Evolutionary conservation across 2,113 vertebrate species (phyloP), one percentile per base, ranked within the genome.

Genomic region (Salvelinus sp.): DNA sequence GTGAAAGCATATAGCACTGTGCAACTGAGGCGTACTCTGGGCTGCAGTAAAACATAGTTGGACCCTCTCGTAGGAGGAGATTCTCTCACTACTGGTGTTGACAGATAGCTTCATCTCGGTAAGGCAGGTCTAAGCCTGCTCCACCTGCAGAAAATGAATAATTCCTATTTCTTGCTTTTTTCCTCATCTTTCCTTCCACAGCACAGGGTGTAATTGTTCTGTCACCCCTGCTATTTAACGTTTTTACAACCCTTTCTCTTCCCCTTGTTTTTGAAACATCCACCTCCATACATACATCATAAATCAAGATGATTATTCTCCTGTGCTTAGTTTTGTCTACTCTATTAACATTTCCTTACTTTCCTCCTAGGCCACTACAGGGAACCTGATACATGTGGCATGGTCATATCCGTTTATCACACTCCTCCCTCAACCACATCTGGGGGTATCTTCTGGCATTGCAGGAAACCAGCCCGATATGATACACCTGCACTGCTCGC

Each of bases 41-140:
- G 63, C 75, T 68, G 68, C 77, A 77, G 64, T 73, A 16, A 14
- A 14, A 16, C 18, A 54, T 18, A 14, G 84, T 82, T 88, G 82
- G 74, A 58, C 25, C 73, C 27, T 66, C 90, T 90, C 81, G 85
- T 82, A 84, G 80, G 75, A 84, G 86, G 66, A 12, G 50, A 62
- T 62, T 62, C 58, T 54, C 62, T 73, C 76, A 82, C 30, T 68
- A 65, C n/a, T 44, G 68, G 38, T 79, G 84, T 82, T 87, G 85
- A 86, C 83, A 66, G 80, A 85, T 65, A 27, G 62, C 72, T 79
- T 75, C 30, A 79, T 87, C 79, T 70, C 79, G 27, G 62, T 23
- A 22, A 75, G 82, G 77, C 90, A 86, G 81, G 86, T 86, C 70
- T 47, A 10, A 76, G 76, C 88, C 77, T 83, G 88, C 73, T 70